Conservation (phyloP, 2,113 vertebrate genomes). For the Hippocampus comes region DNA sequence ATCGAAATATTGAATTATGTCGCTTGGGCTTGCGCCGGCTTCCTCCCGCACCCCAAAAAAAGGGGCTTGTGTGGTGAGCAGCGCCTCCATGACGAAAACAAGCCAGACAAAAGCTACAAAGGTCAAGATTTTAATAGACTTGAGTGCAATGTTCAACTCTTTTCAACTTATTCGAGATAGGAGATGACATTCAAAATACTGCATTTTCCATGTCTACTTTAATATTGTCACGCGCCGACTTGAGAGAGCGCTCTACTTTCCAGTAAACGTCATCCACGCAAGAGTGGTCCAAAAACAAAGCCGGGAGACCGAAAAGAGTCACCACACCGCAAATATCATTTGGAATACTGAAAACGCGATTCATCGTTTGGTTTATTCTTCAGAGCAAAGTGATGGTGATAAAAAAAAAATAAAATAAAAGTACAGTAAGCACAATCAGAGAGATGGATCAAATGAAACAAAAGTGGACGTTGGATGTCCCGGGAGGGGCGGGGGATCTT, state of each 20-base stretch:
- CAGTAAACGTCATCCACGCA: conserved; percentile 19
- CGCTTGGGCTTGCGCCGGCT: no score
- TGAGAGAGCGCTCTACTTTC: conserved; percentile 7
- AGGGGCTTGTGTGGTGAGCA: no score
- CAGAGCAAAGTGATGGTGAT: background rate
- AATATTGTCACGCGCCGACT: conserved; percentile 11
- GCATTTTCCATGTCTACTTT: background rate
- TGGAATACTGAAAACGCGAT: conserved; percentile 5
- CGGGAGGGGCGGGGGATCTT: background rate
- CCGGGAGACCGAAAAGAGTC: background rate
- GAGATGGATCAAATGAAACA: conserved; percentile 12
- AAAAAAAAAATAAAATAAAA: conserved; percentile 15
- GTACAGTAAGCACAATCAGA: no score
- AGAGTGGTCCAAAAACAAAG: conserved; percentile 19
- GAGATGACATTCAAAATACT: conserved; percentile 54
- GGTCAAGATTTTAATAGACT: conserved; percentile 16
- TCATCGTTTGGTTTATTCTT: conserved; percentile 30
- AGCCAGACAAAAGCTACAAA: conserved; percentile 4
- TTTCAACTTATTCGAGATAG: conserved; percentile 3
- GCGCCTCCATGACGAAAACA: no score
- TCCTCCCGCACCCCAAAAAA: no score
- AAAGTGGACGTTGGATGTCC: background rate
- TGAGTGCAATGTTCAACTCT: background rate
- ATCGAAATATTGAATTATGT: no score
- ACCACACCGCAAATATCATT: conserved; percentile 9